Base-by-base conservation (phyloP, 2,888 invertebrate species). In the Archaeoteleia sp. region DNA sequence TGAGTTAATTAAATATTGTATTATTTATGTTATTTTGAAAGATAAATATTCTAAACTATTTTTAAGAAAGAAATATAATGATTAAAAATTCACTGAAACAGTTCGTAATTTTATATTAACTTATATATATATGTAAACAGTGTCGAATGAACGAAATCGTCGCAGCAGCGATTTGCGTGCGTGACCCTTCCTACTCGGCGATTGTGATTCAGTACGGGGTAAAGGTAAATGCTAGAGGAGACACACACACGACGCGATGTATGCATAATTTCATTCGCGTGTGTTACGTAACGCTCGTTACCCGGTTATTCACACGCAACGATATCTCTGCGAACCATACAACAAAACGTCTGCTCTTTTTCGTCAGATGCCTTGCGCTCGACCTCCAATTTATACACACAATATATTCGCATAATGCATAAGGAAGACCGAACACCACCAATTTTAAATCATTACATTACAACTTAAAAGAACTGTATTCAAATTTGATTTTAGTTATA, bases 281-380 rank as follows among this genome's bases (percentile, higher is more conserved):
- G n/a, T 12, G 25, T 49, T 60, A 51, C 37, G 15, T 60, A 60
- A 60, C 12, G 35, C 23, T 29, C 20, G 51, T 51, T 51, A 29
- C 45, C 51, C 51, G 60, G 60, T 51, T 51, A 51, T 60, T 51
- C 60, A 60, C 60, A 60, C 49, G 60, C 60, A 60, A 42, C 39
- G 29, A 6, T 20, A 20, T 20, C 30, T 32, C 51, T 13, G 9
- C 14, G 35, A 20, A n/a, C 9, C 27, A 5, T 10, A 29, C 40
- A 2, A 29, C 48, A 27, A 15, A 57, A 39, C 25, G 14, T 17
- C 20, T n/a, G 15, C 13, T 45, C 30, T 46, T 46, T 39, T 20
- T 20, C 20, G 20, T 5, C 5, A 20, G 3, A 5, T 20, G 20
- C 20, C 20, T 2, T 20, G n/a, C n/a, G n/a, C n/a, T n/a, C n/a